A percentile compares a stretch with the other conserved stretches of the same genome.
These are phyloP conservation scores for Drosophila infuscata DNA, from an alignment of 2,888 invertebrate genomes.

Conservation along the genomic window DNA sequence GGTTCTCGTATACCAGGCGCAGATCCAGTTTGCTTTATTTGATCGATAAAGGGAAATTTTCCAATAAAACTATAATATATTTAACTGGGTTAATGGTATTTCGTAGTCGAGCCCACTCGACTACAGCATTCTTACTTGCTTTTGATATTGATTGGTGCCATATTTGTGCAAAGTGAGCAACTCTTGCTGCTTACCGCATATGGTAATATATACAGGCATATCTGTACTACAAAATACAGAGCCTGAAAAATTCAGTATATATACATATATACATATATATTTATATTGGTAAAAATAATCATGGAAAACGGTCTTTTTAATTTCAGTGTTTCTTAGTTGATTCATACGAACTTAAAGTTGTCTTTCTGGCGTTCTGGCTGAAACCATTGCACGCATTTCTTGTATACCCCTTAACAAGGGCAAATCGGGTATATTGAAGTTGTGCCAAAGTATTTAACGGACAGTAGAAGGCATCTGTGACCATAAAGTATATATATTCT, in stretches of 20 bases:
- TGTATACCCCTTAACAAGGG: neutral
- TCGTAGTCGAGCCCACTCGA: no score
- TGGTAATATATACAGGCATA: neutral
- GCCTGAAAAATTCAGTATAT: neutral
- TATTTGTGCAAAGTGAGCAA: neutral
- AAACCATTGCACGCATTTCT: neutral
- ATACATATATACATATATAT: no score
- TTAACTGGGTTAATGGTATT: no score
- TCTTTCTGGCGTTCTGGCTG: neutral
- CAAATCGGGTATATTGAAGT: neutral
- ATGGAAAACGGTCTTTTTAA: neutral
- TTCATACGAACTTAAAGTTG: neutral
- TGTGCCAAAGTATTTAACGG: neutral
- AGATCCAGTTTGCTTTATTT: no score
- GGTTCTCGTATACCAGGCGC: no score
- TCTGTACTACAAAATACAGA: neutral
- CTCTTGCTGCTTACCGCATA: neutral
- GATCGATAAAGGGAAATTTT: no score
- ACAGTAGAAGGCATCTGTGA: neutral
- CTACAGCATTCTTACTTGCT: no score
- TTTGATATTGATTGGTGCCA: conserved; percentile 1
- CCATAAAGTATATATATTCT: neutral
- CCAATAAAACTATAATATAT: no score
- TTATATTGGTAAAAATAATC: neutral
- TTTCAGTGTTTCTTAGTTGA: neutral